Conservation (phyloP, 2,113 vertebrate species). For the Amphilophus citrinellus region DNA sequence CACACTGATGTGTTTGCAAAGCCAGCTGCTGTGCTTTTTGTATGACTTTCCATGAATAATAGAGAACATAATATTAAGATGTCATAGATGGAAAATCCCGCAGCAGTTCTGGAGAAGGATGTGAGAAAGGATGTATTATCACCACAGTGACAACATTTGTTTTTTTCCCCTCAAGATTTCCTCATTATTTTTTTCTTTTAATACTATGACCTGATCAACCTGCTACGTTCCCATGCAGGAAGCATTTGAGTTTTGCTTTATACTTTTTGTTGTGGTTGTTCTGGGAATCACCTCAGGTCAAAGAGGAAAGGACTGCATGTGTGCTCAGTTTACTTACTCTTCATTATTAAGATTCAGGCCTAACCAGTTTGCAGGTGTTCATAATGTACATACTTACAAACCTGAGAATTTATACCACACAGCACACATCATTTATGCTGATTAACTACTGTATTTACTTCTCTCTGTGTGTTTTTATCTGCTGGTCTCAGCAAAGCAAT, state of each 20-base stretch:
- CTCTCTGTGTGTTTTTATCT: constrained; percentile 49
- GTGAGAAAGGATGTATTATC: neutral
- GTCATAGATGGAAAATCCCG: neutral
- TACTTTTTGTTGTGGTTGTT: neutral
- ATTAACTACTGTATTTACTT: constrained; percentile 63
- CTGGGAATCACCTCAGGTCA: neutral
- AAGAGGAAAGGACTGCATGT: neutral
- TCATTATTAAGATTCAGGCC: neutral
- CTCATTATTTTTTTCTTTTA: constrained; percentile 18
- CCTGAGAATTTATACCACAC: constrained; percentile 10
- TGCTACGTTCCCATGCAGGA: constrained; percentile 25
- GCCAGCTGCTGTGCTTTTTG: neutral
- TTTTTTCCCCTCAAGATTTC: constrained; percentile 5
- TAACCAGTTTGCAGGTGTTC: neutral
- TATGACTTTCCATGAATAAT: neutral
- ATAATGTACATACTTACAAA: neutral
- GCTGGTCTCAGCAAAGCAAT: constrained; percentile 68
- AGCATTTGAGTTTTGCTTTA: neutral
- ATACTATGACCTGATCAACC: constrained; percentile 37
- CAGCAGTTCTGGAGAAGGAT: neutral
- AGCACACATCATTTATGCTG: constrained; percentile 47
- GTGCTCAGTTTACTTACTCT: neutral
- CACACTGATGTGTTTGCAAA: neutral
- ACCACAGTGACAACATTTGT: neutral
- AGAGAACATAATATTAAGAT: neutral